Conservation (phyloP, 2,113 vertebrate species). For the Erythrolamprus reginae region DNA sequence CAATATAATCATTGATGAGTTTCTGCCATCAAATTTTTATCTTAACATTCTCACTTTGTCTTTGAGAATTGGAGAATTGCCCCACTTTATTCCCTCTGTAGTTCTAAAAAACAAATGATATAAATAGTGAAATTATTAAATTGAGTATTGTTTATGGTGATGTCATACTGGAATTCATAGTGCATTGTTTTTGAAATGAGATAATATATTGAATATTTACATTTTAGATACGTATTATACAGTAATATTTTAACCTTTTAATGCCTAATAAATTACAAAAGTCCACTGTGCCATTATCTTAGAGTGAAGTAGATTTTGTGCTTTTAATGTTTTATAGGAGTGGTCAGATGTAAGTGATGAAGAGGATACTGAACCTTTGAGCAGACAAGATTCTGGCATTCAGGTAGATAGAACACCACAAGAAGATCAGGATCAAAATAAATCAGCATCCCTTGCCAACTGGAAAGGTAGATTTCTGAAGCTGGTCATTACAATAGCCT, state of each 20-base stretch:
- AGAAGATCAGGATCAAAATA: constrained; percentile 82
- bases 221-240: background rate
- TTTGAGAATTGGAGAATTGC: background rate
- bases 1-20: background rate
- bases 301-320: background rate
- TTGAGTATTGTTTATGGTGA: background rate
- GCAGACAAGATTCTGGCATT: constrained; percentile 95
- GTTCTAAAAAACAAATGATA: background rate
- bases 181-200: background rate
- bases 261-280: background rate
- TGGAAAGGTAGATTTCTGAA: constrained; percentile 70
- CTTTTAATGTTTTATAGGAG: constrained; percentile 67
- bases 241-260: background rate
- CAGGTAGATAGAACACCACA: constrained; percentile 90
- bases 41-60: background rate
- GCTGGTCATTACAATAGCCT: background rate
- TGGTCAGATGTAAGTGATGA: constrained; percentile 95
- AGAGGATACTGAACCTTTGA: constrained; percentile 84
- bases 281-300: background rate
- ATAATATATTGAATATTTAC: background rate
- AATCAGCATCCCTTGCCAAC: constrained; percentile 61
- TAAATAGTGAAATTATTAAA: background rate
- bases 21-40: background rate
- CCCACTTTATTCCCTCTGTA: background rate
- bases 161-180: background rate